Evolutionary conservation across 2,113 vertebrate species (phyloP), one percentile per base, ranked within the genome.

Genomic region (Myotis yumanensis): DNA sequence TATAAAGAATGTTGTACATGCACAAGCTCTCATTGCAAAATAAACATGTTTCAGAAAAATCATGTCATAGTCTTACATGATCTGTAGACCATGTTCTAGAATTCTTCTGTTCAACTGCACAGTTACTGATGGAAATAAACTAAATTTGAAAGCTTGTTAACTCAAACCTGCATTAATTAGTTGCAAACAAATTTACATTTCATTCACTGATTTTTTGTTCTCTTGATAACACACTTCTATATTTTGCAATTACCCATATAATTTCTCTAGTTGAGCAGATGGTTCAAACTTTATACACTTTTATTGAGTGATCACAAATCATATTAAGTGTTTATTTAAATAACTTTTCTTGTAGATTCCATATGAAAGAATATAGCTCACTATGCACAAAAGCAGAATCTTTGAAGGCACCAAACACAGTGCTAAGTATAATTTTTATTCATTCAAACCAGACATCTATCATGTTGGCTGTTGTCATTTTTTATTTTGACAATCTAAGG

Each of bases 1-100:
- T 77, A 51, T 82, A 93, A 90, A 85, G 40, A 88, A 73, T 68
- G 54, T 15, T 83, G 22, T 62, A 22, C 8, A 52, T 68, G 52
- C 30, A 93, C 25, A 87, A 91, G 11, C n/a, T 90, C 30, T 95
- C 76, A 62, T 32, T 43, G 83, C 40, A 92, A 88, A 93, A 90
- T 23, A 76, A 94, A 80, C n/a, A 95, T 79, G 32, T 71, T 90
- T 95, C 68, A 75, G 37, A 93, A 87, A 93, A 90, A 77, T n/a
- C 51, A 48, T 30, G 30, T n/a, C 11, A 62, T 2, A 48, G n/a
- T 95, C 46, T 95, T 22, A 79, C 22, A 62, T 76, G 43, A 6
- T 91, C 84, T 94, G 7, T 14, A 75, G 9, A 91, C 17, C 28
- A 23, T 30, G 69, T 88, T 92, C 82, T 82, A 76, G 37, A 90